A percentile compares a stretch with the other conserved stretches of the same genome.
These are phyloP conservation scores for Eugnorisma glareosa DNA, from an alignment of 2,888 invertebrate species.

Conservation along the genomic window DNA sequence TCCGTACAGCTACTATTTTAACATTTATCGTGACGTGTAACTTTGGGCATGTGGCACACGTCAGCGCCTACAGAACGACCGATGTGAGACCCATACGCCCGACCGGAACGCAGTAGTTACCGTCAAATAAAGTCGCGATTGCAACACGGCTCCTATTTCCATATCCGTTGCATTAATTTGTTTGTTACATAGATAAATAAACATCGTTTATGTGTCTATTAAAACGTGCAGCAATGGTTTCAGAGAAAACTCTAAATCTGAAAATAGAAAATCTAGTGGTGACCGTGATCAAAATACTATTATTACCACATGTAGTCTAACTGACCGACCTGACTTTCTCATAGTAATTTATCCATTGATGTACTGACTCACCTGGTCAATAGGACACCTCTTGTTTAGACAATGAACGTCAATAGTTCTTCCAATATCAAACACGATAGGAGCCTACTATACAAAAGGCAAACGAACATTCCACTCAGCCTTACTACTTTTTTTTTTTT, in stretches of 20 bases:
- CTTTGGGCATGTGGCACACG: constrained; percentile 11
- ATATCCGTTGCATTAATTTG: constrained; percentile 37
- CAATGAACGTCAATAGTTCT: neutral
- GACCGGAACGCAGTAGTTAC: constrained; percentile 58
- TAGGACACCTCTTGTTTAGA: neutral
- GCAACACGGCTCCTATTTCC: constrained; percentile 29
- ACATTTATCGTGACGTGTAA: neutral
- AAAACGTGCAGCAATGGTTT: neutral
- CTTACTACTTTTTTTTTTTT: too few species aligned
- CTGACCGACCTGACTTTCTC: neutral
- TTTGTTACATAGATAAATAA: constrained; percentile 12
- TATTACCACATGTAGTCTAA: neutral
- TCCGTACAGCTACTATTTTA: neutral
- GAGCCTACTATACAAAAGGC: neutral
- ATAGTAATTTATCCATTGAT: neutral
- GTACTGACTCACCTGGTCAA: neutral
- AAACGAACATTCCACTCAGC: neutral
- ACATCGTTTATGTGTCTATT: constrained; percentile 8
- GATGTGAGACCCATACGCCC: constrained; percentile 30
- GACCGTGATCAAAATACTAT: neutral
- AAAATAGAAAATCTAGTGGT: neutral
- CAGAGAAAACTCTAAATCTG: neutral
- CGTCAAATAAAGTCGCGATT: constrained; percentile 31
- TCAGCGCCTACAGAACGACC: constrained; percentile 1
- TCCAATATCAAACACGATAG: neutral